A percentile compares a stretch with the other conserved stretches of the same genome.
Conservation (phyloP, 2,113 vertebrate genomes). For the Tympanuchus pallidicinctus region DNA sequence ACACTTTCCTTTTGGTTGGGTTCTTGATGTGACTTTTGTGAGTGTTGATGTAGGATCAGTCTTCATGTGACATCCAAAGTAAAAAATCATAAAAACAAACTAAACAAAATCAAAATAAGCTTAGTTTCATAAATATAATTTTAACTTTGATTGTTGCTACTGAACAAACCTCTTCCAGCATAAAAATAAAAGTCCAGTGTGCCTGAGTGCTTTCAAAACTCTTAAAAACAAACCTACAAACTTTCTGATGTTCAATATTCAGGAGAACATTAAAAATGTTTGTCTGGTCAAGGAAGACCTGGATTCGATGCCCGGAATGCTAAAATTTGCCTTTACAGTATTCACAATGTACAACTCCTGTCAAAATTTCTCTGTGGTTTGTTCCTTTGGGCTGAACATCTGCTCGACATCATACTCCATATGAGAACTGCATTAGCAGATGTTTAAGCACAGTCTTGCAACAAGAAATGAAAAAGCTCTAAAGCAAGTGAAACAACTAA, state of each 20-base stretch:
- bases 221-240: background rate
- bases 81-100: background rate
- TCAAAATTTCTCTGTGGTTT: constrained; percentile 31
- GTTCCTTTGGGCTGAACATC: background rate
- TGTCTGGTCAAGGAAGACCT: background rate
- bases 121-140: background rate
- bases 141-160: background rate
- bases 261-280: background rate
- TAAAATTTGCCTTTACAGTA: constrained; percentile 10
- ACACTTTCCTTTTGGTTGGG: background rate
- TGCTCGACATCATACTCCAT: background rate
- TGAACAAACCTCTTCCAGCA: background rate
- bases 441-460: background rate
- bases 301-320: background rate
- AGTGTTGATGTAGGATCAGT: background rate
- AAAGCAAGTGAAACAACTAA: background rate
- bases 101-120: background rate
- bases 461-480: background rate
- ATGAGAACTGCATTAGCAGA: background rate
- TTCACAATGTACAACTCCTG: background rate
- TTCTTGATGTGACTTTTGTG: background rate
- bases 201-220: background rate
- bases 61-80: background rate
- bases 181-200: background rate
- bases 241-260: background rate